phyloP scores from a whole-genome alignment of 2,888 invertebrate genomes.

The Agriotes lineatus region DNA sequence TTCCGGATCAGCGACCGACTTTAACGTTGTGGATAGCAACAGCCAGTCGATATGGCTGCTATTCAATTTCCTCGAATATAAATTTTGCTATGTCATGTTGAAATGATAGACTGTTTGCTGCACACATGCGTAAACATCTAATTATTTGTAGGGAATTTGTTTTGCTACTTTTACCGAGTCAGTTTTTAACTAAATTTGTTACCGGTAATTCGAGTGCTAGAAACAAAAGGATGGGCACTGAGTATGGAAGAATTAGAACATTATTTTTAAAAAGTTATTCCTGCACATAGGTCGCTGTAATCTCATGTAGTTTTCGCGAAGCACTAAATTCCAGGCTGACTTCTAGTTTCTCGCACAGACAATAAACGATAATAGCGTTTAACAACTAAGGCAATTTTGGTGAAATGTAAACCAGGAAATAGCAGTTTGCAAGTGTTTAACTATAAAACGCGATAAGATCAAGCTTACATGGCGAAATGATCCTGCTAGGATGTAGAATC shows the following conservation, averaged over 20 bases:
- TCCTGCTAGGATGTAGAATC: slow-evolving; percentile 40
- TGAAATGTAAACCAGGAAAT: slow-evolving; percentile 60
- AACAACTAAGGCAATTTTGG: slow-evolving; percentile 57
- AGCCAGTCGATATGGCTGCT: slow-evolving; percentile 56
- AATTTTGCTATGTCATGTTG: slow-evolving; percentile 54
- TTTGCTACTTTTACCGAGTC: too few relatives aligned
- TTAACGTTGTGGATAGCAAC: slow-evolving; percentile 51
- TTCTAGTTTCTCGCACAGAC: slow-evolving; percentile 44
- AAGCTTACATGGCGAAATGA: slow-evolving; percentile 56
- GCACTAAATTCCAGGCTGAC: slow-evolving; percentile 17
- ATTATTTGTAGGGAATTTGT: slow-evolving; percentile 5
- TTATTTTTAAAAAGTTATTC: background rate
- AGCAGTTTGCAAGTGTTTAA: slow-evolving; percentile 60
- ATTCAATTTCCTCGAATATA: slow-evolving; percentile 60
- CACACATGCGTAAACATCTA: slow-evolving; percentile 20
- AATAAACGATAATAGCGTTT: slow-evolving; percentile 55
- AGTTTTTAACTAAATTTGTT: too few relatives aligned
- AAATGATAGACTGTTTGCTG: slow-evolving; percentile 50
- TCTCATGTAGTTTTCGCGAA: slow-evolving; percentile 12
- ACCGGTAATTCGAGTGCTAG: too few relatives aligned
- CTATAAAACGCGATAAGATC: slow-evolving; percentile 59
- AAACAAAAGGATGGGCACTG: too few relatives aligned
- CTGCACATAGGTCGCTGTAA: background rate
- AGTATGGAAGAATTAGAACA: too few relatives aligned
- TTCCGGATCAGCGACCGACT: slow-evolving; percentile 60